Conservation (phyloP, 2,113 vertebrate species). For the Oreocharis arfaki region DNA sequence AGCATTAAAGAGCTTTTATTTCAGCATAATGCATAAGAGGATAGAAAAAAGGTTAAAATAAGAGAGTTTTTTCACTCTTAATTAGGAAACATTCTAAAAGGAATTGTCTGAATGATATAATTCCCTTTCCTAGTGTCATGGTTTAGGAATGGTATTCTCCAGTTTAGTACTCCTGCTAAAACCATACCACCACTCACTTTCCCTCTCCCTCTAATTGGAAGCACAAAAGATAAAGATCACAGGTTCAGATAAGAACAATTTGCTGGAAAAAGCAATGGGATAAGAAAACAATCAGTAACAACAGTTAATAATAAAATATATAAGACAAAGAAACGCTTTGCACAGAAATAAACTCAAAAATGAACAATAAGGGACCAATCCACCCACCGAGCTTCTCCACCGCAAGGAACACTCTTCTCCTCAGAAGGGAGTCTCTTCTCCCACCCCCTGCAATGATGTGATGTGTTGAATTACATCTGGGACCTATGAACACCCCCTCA, state of each 20-base stretch:
- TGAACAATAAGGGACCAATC: neutral
- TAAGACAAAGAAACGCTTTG: neutral
- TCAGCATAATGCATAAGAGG: neutral
- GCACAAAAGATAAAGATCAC: neutral
- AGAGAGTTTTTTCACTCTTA: neutral
- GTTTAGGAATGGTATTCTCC: neutral
- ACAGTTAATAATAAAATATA: neutral
- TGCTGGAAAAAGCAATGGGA: neutral
- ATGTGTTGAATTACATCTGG: neutral
- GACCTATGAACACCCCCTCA: neutral
- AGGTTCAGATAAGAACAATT: neutral
- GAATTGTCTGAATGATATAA: neutral
- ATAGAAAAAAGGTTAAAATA: neutral
- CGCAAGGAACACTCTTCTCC: neutral
- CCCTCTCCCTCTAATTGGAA: neutral
- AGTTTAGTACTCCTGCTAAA: neutral
- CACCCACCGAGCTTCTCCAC: neutral
- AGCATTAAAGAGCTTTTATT: neutral
- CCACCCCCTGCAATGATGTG: too few relatives aligned
- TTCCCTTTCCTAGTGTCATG: neutral
- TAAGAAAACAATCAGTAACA: neutral
- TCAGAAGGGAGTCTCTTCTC: too few relatives aligned
- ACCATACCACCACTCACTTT: too few relatives aligned
- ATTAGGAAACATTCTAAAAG: neutral
- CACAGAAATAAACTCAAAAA: neutral